Evolutionary conservation across 2,888 invertebrate genomes (phyloP), one percentile per base, ranked within the genome.

Genomic region (Lasioglossum figueresi): DNA sequence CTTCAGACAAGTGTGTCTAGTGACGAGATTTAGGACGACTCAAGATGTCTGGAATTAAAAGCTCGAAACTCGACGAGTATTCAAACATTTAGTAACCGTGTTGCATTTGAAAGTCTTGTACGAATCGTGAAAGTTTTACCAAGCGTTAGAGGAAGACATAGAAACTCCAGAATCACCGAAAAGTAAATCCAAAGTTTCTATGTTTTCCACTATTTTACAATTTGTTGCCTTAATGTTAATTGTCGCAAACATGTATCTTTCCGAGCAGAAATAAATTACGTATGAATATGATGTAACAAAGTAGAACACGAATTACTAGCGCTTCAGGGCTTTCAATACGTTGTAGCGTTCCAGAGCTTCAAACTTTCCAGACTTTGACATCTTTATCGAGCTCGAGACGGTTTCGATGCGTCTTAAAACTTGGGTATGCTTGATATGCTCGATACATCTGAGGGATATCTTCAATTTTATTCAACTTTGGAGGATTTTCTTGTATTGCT

Each of bases 351-450:
- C 1, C 66, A 23, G 66, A 34, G 1, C 37, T 19, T 68, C 34
- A 23, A 68, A 68, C 68, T 68, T 68, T 68, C 68, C 68, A 68
- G 68, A 68, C 37, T 68, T 68, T 68, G 68, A 68, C 68, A 68
- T 68, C 23, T 68, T 68, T 68, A 68, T 68, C 34, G 68, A 34
- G 12, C 37, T 68, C 37, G 16, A 37, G 68, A 68, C 37, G 12
- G 37, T 37, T 37, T 68, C 68, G 10, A 68, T 68, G 23, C 34
- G 23, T 68, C 23, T 37, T 37, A 37, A 68, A 68, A 68, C 23
- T 68, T 68, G 4, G 4, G 34, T 23, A 4, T 23, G 34, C 37
- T 68, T 68, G 37, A 23, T 68, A 12, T 19, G 68, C 37, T 19
- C 37, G 10, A 66, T 34, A 66, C 34, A 68, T 34, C 23, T 37